Conservation (phyloP, 2,113 vertebrate species). For the Clarias macrocephalus region DNA sequence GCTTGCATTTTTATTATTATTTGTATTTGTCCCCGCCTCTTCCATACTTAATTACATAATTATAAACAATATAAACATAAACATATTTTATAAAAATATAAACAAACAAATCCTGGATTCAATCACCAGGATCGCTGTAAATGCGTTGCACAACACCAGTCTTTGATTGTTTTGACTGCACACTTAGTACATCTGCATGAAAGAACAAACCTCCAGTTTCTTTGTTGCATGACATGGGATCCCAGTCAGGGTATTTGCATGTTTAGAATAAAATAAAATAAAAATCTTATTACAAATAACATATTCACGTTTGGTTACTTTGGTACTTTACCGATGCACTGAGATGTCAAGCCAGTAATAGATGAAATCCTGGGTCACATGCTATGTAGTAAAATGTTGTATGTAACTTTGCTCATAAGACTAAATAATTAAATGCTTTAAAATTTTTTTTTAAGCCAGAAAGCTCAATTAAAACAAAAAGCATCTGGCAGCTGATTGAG, state of each 20-base stretch:
- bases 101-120: background rate
- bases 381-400: background rate
- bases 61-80: no score
- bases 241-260: background rate
- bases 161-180: background rate
- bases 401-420: background rate
- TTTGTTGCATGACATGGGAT: background rate
- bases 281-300: background rate
- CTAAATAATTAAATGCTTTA: background rate
- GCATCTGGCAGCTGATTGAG: conserved; percentile 47
- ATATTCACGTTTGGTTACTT: background rate
- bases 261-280: background rate
- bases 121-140: background rate
- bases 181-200: background rate
- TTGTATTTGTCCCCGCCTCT: background rate
- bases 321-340: background rate
- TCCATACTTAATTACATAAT: no score
- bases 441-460: background rate
- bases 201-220: background rate
- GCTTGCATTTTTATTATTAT: background rate
- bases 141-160: background rate
- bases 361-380: background rate
- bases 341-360: background rate
- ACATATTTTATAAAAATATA: background rate
- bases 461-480: conserved; percentile 12